Conservation (phyloP, 2,888 invertebrate species). For the Erpobdella octoculata region DNA sequence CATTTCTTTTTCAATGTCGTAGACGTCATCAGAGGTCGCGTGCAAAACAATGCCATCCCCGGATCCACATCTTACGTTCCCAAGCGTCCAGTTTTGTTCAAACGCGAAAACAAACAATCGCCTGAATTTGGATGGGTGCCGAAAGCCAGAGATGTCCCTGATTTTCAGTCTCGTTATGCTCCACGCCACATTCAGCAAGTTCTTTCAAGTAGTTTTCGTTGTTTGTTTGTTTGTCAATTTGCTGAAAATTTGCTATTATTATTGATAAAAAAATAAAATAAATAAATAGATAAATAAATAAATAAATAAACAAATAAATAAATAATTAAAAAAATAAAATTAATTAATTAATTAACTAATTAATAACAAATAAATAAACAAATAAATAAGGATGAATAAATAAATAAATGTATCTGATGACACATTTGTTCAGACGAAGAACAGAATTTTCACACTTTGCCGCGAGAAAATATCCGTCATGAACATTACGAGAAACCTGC, state of each 20-base stretch:
- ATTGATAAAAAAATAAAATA: background rate
- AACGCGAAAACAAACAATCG: background rate
- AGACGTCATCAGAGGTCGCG: constrained; percentile 1
- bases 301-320: background rate
- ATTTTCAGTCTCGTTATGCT: background rate
- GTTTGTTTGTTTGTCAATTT: background rate
- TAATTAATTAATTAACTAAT: background rate
- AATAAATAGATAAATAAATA: background rate
- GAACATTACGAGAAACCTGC: constrained; percentile 33
- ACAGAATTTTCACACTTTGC: background rate
- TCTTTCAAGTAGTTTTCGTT: constrained; percentile 2
- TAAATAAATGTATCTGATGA: too few relatives aligned
- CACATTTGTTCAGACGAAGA: constrained; percentile 13
- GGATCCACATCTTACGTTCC: constrained; percentile 30
- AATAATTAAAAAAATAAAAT: background rate
- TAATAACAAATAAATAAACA: too few relatives aligned
- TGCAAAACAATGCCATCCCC: constrained; percentile 21
- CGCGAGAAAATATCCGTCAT: constrained; percentile 9
- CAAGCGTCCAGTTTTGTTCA: constrained; percentile 19
- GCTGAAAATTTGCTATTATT: background rate
- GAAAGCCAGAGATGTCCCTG: background rate
- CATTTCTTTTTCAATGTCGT: background rate
- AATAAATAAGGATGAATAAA: too few relatives aligned
- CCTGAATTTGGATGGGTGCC: constrained; percentile 29
- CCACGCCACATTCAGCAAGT: constrained; percentile 9